Evolutionary conservation across 2,888 invertebrate genomes (phyloP).

Genomic region (Sarcophaga carnaria): DNA sequence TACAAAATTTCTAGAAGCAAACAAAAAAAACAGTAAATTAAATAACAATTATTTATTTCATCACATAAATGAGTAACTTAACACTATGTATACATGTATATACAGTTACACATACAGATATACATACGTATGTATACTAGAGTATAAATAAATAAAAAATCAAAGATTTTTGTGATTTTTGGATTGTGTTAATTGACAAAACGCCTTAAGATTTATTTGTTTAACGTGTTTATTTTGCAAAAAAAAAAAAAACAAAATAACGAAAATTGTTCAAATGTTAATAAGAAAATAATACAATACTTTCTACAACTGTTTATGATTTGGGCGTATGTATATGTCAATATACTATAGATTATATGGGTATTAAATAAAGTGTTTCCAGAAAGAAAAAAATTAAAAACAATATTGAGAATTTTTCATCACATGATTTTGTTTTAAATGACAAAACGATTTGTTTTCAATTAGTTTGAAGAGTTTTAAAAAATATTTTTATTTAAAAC

Average conservation of each 20-base stretch:
- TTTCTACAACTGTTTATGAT: not conserved
- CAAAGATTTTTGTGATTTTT: slow-evolving; percentile 9
- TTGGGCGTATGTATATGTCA: not conserved
- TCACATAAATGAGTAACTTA: too few relatives aligned
- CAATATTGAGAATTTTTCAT: slow-evolving; percentile 30
- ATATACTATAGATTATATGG: not conserved
- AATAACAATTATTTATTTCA: too few relatives aligned
- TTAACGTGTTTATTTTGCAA: slow-evolving; percentile 41
- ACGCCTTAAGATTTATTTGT: slow-evolving; percentile 46
- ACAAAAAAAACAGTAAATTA: too few relatives aligned
- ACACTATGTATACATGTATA: too few relatives aligned
- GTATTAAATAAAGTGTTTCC: too few relatives aligned
- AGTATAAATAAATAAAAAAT: too few relatives aligned
- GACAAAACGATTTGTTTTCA: not conserved
- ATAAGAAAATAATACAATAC: slow-evolving; percentile 27
- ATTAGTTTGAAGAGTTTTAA: too few relatives aligned
- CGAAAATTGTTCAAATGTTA: slow-evolving; percentile 31
- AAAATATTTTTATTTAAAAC: not conserved
- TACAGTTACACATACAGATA: too few relatives aligned
- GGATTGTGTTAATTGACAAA: slow-evolving; percentile 40
- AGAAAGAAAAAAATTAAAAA: too few relatives aligned
- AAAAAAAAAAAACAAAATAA: slow-evolving; percentile 15
- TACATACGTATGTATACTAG: too few relatives aligned
- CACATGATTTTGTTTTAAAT: slow-evolving; percentile 38
- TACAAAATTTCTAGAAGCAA: too few relatives aligned